A percentile compares a stretch with the other conserved stretches of the same genome.
phyloP scores from a whole-genome alignment of 1,140 invertebrate genomes.

The Lepidurus arcticus region DNA sequence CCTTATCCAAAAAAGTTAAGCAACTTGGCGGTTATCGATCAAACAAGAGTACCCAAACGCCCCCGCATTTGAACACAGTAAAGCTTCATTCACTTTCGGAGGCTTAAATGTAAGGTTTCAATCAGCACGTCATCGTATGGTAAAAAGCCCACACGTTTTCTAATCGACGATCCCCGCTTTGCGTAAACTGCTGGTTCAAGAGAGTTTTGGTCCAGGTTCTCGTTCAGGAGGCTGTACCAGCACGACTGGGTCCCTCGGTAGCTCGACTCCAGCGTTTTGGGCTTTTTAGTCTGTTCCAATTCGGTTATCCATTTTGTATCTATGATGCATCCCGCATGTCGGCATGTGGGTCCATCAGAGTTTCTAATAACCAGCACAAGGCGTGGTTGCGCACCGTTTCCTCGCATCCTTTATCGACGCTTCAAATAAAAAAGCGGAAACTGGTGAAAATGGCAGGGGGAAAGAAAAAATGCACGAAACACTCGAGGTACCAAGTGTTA shows the following conservation, averaged over 20 bases:
- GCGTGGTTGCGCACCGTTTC: constrained; percentile 16
- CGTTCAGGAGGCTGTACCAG: background rate
- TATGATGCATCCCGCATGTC: constrained; percentile 18
- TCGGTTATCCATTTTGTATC: constrained; percentile 18
- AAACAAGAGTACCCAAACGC: background rate
- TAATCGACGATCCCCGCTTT: no score
- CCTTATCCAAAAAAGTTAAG: background rate
- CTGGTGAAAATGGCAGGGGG: background rate
- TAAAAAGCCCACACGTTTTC: background rate
- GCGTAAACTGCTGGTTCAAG: background rate
- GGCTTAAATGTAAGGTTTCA: background rate
- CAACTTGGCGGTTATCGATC: background rate
- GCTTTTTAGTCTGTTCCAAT: background rate
- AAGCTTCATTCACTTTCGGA: background rate
- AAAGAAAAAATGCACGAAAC: background rate
- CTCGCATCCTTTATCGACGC: background rate
- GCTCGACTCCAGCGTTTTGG: background rate
- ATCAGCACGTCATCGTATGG: background rate
- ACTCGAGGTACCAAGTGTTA: background rate
- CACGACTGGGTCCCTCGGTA: background rate
- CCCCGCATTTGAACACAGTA: background rate
- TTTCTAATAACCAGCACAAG: background rate
- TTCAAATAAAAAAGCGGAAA: background rate
- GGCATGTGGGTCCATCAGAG: constrained; percentile 17
- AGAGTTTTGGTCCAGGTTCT: background rate